Base-by-base conservation (phyloP, 2,888 invertebrate genomes). In the Leucophora obtusa region DNA sequence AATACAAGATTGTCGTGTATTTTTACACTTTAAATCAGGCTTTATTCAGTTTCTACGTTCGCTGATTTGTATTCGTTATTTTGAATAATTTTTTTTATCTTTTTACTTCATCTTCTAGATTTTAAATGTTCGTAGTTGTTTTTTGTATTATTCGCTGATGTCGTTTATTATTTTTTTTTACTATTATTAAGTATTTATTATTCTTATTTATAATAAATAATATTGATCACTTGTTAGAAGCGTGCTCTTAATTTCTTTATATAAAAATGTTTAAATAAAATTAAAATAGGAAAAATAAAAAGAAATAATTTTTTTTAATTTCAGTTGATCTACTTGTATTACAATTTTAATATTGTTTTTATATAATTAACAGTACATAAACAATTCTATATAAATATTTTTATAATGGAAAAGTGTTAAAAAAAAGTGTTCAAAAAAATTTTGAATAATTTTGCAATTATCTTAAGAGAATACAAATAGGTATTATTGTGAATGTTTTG, bases 151-250 rank as follows among this genome's bases (percentile, higher is more conserved):
- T 54, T 54, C 53, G 14, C 11, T 74, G 50, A 33, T 68, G 54
- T 77, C 62, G 77, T 70, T 81, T 70, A 51, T 51, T 14, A 14
- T 43, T 14, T 24, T 14, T 63, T 69, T 0, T 53, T 66, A 24
- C 53, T 33, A 35, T 10, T 58, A 58, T 47, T 28, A 28, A 7
- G 7, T 28, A 6, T 28, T 28, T 6, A 3, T 21, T 28, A 6
- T 28, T 69, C 14, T 35, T 24, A 43, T 50, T 17, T 47, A 59
- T 74, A 54, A 53, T 72, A 47, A 68, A 18, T 71, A 54, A 43
- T 70, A 70, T 74, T 58, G 77, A 81, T 81, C 81, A 81, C 77
- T 81, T 70, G 66, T 71, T 70, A 59, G 56, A 77, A 81, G 81
- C 81, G 81, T 81, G 81, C 72, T 81, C 73, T 77, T 72, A 59